These are phyloP conservation scores for Arion vulgaris DNA, from an alignment of 1,140 invertebrate species.

Conservation along the genomic window DNA sequence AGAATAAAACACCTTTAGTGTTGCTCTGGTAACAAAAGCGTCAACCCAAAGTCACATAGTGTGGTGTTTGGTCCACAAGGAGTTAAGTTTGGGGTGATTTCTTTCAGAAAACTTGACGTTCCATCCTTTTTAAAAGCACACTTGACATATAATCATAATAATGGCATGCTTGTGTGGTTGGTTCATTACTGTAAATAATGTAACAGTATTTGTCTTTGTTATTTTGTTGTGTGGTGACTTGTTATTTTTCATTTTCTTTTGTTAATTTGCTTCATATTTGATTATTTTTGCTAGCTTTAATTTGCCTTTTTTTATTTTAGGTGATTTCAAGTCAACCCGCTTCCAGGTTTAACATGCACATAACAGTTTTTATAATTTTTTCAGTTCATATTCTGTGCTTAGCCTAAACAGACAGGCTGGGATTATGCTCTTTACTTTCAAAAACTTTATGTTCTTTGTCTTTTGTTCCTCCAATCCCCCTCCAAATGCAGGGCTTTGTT, in stretches of 20 bases:
- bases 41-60: too few species aligned
- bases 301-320: background rate
- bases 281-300: background rate
- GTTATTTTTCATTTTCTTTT: background rate
- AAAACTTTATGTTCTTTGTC: constrained; percentile 59
- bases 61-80: too few species aligned
- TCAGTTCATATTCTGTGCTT: background rate
- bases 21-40: too few species aligned
- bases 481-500: constrained; percentile 74
- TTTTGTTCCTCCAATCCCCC: constrained; percentile 84
- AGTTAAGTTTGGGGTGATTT: too few species aligned
- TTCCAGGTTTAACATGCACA: background rate
- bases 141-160: too few species aligned
- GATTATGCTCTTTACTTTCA: background rate
- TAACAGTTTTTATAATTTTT: background rate
- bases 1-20: too few species aligned
- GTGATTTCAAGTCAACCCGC: background rate
- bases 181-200: too few species aligned
- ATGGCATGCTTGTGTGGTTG: too few species aligned
- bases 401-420: background rate
- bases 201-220: background rate
- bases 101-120: too few species aligned
- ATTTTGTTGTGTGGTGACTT: background rate
- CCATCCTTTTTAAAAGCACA: too few species aligned
- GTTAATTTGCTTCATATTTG: background rate